Percentiles rank a stretch among this genome's conserved stretches.
Conservation (phyloP, 2,113 vertebrate genomes). For the Plotosus lineatus region DNA sequence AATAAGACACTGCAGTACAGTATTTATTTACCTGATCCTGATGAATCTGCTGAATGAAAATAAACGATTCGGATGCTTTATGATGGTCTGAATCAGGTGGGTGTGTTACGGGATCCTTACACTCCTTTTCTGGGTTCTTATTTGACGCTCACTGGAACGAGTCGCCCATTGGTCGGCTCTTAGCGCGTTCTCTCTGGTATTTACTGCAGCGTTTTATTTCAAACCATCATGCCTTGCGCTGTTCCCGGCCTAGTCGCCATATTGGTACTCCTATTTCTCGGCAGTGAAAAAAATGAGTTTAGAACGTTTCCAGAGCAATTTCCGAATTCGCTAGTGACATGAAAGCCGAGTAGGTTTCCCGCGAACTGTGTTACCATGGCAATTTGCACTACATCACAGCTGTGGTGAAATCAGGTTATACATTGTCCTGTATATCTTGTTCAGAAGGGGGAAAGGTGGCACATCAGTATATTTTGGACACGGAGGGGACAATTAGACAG, state of each 20-base stretch:
- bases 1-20: not conserved
- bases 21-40: slow-evolving; percentile 56
- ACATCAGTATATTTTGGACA: too few relatives aligned
- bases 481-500: too few relatives aligned
- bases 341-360: too few relatives aligned
- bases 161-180: slow-evolving; percentile 59
- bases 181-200: slow-evolving; percentile 55
- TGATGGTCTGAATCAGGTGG: slow-evolving; percentile 71
- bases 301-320: too few relatives aligned
- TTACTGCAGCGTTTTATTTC: slow-evolving; percentile 76
- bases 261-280: too few relatives aligned
- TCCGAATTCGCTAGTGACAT: too few relatives aligned
- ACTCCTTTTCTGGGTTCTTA: slow-evolving; percentile 59
- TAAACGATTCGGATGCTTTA: slow-evolving; percentile 41
- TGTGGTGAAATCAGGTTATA: too few relatives aligned
- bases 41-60: slow-evolving; percentile 32
- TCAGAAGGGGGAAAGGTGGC: too few relatives aligned
- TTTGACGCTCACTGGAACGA: slow-evolving; percentile 23
- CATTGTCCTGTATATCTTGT: too few relatives aligned
- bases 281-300: too few relatives aligned
- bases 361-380: too few relatives aligned
- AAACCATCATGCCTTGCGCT: slow-evolving; percentile 71
- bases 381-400: too few relatives aligned
- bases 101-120: slow-evolving; percentile 62
- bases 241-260: slow-evolving; percentile 33